Percentiles rank a stretch among this genome's conserved stretches.
phyloP scores from a whole-genome alignment of 2,888 invertebrate genomes.

The Caenorhabditis imperialis region DNA sequence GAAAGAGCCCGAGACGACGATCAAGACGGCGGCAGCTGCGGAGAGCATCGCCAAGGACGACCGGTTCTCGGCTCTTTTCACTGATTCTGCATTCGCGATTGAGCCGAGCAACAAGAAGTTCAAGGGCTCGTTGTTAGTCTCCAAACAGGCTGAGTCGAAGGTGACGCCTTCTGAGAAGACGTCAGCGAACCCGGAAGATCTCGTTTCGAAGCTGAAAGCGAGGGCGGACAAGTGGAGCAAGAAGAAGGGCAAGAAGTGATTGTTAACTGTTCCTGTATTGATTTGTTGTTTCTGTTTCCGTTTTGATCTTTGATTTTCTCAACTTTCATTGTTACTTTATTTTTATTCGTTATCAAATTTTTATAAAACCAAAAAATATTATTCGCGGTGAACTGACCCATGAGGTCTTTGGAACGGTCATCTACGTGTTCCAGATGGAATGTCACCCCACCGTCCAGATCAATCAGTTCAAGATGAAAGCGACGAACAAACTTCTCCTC shows the following conservation, averaged over 20 bases:
- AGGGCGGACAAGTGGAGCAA: conserved; percentile 52
- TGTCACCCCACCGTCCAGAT: too few species aligned
- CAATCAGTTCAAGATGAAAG: too few species aligned
- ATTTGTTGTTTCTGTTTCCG: conserved; percentile 19
- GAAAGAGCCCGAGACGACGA: conserved; percentile 24
- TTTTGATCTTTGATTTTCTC: too few species aligned
- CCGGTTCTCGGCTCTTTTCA: conserved; percentile 75
- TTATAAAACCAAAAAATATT: background rate
- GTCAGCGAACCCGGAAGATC: conserved; percentile 26
- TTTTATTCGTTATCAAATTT: conserved; percentile 8
- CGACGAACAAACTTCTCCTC: too few species aligned
- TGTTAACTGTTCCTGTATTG: background rate
- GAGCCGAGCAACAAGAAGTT: conserved; percentile 63
- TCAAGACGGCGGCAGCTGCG: conserved; percentile 51
- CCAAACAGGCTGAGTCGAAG: conserved; percentile 48
- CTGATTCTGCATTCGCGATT: conserved; percentile 73
- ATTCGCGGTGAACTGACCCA: too few species aligned
- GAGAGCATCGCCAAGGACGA: conserved; percentile 64
- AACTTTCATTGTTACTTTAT: conserved; percentile 7
- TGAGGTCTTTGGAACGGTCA: too few species aligned
- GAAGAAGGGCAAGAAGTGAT: conserved; percentile 20
- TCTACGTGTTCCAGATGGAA: too few species aligned
- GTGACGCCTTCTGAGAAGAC: background rate
- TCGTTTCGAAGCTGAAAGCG: conserved; percentile 57
- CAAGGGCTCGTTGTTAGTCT: conserved; percentile 44